Evolutionary conservation across 30 jellyfish, hydroid and myxozoan genomes (phyloP).

Genomic region (Aurelia aurita): DNA sequence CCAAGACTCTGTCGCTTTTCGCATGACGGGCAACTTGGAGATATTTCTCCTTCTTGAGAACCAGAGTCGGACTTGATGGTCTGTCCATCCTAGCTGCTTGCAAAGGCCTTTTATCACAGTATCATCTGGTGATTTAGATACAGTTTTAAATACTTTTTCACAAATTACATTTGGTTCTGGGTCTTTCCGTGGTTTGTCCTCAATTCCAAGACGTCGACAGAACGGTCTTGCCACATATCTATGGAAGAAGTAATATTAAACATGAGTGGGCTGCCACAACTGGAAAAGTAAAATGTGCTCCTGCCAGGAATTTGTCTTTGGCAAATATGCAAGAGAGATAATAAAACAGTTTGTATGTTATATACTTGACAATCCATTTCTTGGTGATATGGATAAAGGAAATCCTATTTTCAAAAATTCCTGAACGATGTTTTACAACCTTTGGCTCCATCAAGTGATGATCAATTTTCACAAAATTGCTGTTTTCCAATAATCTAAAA

Average conservation of each 20-base stretch:
- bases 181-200: conserved; percentile 54
- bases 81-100: conserved; percentile 92
- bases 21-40: conserved; percentile 80
- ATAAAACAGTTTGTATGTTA: too few species aligned
- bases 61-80: conserved; percentile 82
- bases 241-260: background rate
- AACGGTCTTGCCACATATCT: conserved; percentile 89
- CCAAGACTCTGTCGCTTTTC: conserved; percentile 96
- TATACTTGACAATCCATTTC: too few species aligned
- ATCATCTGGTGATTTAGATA: conserved; percentile 69
- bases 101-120: conserved; percentile 74
- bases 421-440: too few species aligned
- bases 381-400: too few species aligned
- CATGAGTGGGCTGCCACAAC: too few species aligned
- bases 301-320: background rate
- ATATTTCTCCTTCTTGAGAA: conserved; percentile 77
- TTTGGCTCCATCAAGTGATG: too few species aligned
- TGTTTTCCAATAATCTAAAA: too few species aligned
- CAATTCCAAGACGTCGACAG: conserved; percentile 82
- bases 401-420: too few species aligned
- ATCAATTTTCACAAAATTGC: too few species aligned
- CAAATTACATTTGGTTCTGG: conserved; percentile 86
- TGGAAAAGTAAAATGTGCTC: background rate
- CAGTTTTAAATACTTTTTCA: conserved; percentile 85
- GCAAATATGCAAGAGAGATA: too few species aligned